Percentiles rank a stretch among this genome's conserved stretches.
These are phyloP conservation scores for Gallinago paraguaiae DNA, from an alignment of 2,113 vertebrate genomes.

Conservation along the genomic window DNA sequence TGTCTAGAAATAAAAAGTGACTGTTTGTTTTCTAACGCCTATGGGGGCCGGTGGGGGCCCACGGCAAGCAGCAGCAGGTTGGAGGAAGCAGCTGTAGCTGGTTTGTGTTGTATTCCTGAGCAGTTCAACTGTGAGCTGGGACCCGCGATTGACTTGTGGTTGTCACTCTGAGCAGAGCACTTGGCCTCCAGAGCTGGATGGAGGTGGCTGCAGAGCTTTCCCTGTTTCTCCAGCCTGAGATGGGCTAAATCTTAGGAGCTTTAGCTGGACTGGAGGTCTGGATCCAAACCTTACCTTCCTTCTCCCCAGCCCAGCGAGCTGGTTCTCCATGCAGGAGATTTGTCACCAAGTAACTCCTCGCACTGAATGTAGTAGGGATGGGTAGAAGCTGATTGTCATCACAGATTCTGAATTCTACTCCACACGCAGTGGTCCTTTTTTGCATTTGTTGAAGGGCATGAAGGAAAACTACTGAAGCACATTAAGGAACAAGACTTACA, in stretches of 20 bases:
- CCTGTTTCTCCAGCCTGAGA: not conserved
- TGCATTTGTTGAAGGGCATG: not conserved
- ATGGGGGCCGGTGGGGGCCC: not conserved
- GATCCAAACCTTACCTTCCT: not conserved
- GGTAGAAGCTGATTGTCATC: not conserved
- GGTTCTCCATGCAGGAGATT: not conserved
- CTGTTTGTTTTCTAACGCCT: constrained; percentile 70
- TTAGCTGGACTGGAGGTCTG: not conserved
- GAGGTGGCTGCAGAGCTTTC: not conserved
- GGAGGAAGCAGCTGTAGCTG: constrained; percentile 74
- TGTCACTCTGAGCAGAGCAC: not conserved
- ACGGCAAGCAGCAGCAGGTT: not conserved
- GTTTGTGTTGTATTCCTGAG: not conserved
- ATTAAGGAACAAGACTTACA: fast-evolving
- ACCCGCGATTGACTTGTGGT: not conserved
- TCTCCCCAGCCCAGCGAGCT: not conserved
- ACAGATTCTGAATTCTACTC: not conserved
- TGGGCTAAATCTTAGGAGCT: not conserved
- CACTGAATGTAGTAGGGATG: fast-evolving
- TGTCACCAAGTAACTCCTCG: not conserved
- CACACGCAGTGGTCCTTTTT: fast-evolving
- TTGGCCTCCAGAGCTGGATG: not conserved
- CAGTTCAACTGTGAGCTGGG: constrained; percentile 54
- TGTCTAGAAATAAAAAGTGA: constrained; percentile 68
- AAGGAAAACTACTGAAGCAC: not conserved